Base-by-base conservation (phyloP, 2,797 vertebrate genomes). In the Xenops minutus region DNA sequence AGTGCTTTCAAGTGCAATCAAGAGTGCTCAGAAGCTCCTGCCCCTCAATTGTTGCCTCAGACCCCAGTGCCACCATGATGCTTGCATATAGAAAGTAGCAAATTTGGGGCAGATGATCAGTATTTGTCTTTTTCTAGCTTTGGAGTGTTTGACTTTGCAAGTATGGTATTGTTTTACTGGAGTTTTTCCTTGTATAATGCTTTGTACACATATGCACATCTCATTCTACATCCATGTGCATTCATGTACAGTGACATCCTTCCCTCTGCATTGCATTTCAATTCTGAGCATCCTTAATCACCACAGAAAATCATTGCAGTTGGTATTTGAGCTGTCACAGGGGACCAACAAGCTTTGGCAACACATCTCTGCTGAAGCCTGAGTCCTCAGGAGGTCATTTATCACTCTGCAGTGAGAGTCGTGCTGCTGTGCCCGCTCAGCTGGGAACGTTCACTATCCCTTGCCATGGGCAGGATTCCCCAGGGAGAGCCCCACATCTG, bases 331-430 rank as follows among this genome's bases (percentile, higher is more conserved):
- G 27, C 29, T 0, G 0, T 14, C 23, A 16, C 46, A 21, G 27
- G 29, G 69, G 17, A 78, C 18, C 7, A 6, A 27, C 59, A 75
- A 64, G 15, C 13, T 68, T 76, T 90, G 59, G 52, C 32, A 30
- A 26, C 3, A 1, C 0, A 0, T 67, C 23, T 73, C 19, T 2
- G 1, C 32, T 79, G 80, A 26, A 85, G 64, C 61, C 19, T 1
- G 2, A 7, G 13, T 55, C 44, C 43, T 46, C 0, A 20, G 49
- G 44, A 63, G 12, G 36, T 51, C 36, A 18, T 93, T 81, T 75
- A 48, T 73, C 37, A 16, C 23, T 32, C 2, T 1, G 2, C 72
- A 85, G 32, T 2, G 1, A 62, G 30, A 61, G 14, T 5, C 3
- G 2, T 39, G 58, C 34, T 76, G 43, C 46, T 6, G 3, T 80